phyloP scores from a whole-genome alignment of 1,140 invertebrate genomes.

The Drosophila equinoxialis region DNA sequence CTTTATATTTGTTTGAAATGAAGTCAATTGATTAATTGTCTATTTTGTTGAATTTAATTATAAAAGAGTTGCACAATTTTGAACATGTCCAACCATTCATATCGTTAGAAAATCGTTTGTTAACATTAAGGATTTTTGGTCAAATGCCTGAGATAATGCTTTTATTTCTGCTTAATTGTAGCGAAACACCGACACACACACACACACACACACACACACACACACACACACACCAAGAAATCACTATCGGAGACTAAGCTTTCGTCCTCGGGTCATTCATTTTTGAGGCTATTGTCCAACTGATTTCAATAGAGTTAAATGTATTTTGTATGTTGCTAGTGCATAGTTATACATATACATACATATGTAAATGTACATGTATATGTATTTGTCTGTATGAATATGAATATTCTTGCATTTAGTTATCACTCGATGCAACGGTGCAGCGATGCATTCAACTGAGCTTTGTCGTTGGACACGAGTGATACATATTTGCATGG shows the following conservation, averaged over 20 bases:
- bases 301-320: not conserved
- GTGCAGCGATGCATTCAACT: constrained; percentile 52
- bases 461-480: not conserved
- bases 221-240: too few relatives aligned
- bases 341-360: constrained; percentile 24
- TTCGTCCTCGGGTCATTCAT: not conserved
- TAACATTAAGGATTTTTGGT: not conserved
- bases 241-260: too few relatives aligned
- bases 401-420: constrained; percentile 45
- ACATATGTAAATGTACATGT: not conserved
- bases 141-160: not conserved
- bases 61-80: too few relatives aligned
- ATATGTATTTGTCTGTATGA: not conserved
- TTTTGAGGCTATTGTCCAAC: constrained; percentile 1
- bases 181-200: too few relatives aligned
- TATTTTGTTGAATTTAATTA: too few relatives aligned
- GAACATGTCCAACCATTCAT: too few relatives aligned
- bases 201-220: too few relatives aligned
- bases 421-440: constrained; percentile 37
- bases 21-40: too few relatives aligned
- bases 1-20: too few relatives aligned
- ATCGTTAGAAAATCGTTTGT: too few relatives aligned
- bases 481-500: not conserved
- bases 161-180: not conserved
- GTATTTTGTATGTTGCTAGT: not conserved